Base-by-base conservation (phyloP, 2,888 invertebrate species). In the Synanthedon andrenaeformis region DNA sequence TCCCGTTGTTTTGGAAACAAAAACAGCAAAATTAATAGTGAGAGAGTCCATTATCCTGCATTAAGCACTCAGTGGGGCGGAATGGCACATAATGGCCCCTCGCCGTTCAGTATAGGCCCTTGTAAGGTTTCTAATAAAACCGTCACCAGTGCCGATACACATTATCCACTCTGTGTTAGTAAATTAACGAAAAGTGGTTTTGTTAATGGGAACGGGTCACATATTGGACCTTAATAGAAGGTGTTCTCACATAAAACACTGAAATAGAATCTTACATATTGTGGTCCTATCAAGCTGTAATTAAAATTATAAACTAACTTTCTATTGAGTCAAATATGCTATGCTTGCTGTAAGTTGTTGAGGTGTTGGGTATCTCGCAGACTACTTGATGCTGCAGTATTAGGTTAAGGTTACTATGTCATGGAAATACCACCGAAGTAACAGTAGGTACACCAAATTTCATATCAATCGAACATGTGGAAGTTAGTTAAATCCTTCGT, bases 1-100 rank as follows among this genome's bases (percentile, higher is more conserved):
- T 69, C 66, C 64, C 67, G 66, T 66, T 72, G 72, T 72, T 72
- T 67, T 64, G 66, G 66, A 67, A 72, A 74, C 72, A 76, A 75
- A 78, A 77, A 74, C 71, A 65, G 65, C 70, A 64, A 79, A 80
- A 82, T 82, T 79, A 80, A 81, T 81, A 77, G 78, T 76, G 77
- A 78, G 76, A 71, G 77, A 72, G 72, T 79, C 78, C 81, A 81
- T 82, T 81, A 81, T 77, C 79, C 74, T 70, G 75, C 79, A 82
- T 82, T 81, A 81, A 81, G 78, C 79, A 82, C 81, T 80, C 79
- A 74, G 76, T 75, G 74, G 66, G 65, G 70, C 73, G 74, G 61
- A 75, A 74, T 71, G 74, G 74, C 66, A 66, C 74, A 71, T 80
- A 80, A 80, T 80, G 78, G 77, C 62, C 60, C 72, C 67, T 67